Evolutionary conservation across 2,113 vertebrate genomes (phyloP).

Genomic region (Phalacrocorax brasilianus): DNA sequence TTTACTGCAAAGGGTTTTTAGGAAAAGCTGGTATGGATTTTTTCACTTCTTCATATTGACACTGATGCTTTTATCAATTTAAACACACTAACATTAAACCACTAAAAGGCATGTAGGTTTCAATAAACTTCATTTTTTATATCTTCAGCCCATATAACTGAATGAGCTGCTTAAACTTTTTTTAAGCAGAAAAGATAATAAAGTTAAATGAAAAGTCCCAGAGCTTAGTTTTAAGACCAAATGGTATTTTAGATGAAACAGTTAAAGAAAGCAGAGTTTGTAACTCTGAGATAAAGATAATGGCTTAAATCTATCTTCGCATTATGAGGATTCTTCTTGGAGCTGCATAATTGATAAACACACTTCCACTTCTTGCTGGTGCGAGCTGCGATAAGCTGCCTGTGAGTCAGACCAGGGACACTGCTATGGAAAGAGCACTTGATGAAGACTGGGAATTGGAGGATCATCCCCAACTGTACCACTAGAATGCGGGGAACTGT

Average conservation of each 20-base stretch:
- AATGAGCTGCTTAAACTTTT: constrained; percentile 34
- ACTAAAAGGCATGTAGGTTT: not conserved
- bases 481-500: not conserved
- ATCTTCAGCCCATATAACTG: constrained; percentile 19
- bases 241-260: constrained; percentile 34
- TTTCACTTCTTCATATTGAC: constrained; percentile 16
- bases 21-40: not conserved
- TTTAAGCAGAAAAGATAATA: constrained; percentile 46
- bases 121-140: constrained; percentile 35
- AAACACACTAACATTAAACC: constrained; percentile 14
- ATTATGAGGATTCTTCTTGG: not conserved
- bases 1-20: not conserved
- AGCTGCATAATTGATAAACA: not conserved
- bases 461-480: not conserved
- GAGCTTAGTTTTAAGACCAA: constrained; percentile 32
- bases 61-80: constrained; percentile 21
- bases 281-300: constrained; percentile 11
- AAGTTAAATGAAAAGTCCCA: constrained; percentile 55
- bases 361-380: not conserved
- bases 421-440: not conserved
- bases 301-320: not conserved
- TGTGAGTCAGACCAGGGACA: not conserved
- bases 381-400: not conserved
- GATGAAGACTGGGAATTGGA: not conserved
- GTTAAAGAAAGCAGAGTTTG: constrained; percentile 33